These are phyloP conservation scores for Poicephalus gulielmi DNA, from an alignment of 2,113 vertebrate species.

Conservation along the genomic window DNA sequence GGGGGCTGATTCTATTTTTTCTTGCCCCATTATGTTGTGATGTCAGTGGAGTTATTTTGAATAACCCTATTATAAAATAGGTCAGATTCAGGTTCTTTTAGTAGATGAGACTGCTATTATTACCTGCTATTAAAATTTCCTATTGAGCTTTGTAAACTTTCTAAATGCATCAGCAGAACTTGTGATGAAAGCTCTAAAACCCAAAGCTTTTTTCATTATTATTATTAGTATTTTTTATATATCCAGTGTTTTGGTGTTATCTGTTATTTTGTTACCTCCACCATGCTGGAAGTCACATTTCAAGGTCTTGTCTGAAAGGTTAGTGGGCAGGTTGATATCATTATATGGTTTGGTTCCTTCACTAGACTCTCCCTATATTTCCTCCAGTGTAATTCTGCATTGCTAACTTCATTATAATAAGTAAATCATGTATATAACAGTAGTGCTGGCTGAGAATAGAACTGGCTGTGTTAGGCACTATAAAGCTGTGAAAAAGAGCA, in stretches of 20 bases:
- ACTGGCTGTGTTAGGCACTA: not conserved
- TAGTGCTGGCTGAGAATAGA: not conserved
- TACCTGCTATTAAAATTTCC: conserved; percentile 34
- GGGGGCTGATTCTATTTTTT: conserved; percentile 4
- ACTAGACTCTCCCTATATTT: not conserved
- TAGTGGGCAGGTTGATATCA: not conserved
- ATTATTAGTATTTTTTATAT: not conserved
- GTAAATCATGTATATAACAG: not conserved
- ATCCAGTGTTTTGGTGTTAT: not conserved
- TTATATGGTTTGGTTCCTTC: not conserved
- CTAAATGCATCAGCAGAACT: conserved; percentile 26
- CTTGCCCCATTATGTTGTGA: not conserved
- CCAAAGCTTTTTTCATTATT: not conserved
- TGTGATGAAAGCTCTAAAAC: conserved; percentile 22
- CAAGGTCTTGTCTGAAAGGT: not conserved
- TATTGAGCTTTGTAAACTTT: conserved; percentile 38
- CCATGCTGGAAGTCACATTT: not conserved
- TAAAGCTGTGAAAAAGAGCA: not conserved
- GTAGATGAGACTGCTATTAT: not conserved
- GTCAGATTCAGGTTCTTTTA: conserved; percentile 29
- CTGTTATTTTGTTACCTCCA: not conserved
- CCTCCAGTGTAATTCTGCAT: not conserved
- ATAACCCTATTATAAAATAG: conserved; percentile 54
- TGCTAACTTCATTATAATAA: not conserved
- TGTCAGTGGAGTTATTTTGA: conserved; percentile 35